Percentiles rank a stretch among this genome's conserved stretches.
These are phyloP conservation scores for Mus spretus DNA, from an alignment of 2,797 vertebrate species.

Conservation along the genomic window DNA sequence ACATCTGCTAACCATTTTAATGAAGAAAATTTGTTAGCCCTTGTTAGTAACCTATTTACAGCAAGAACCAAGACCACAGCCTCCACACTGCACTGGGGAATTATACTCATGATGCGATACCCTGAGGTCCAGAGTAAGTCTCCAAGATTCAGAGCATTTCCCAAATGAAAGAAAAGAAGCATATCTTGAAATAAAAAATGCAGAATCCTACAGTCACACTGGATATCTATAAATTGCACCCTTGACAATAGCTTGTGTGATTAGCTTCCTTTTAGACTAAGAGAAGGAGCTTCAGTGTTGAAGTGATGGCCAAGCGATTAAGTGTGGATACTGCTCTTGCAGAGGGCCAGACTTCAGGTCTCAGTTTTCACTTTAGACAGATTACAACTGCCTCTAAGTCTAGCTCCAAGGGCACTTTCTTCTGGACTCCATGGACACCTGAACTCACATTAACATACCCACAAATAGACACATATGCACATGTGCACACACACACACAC, in stretches of 20 bases:
- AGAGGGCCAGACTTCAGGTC: not conserved
- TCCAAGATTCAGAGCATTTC: not conserved
- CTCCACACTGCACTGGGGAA: conserved; percentile 86
- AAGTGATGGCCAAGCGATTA: too few species aligned
- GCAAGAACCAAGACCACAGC: conserved; percentile 87
- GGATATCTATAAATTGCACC: not conserved
- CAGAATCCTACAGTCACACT: not conserved
- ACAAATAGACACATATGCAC: too few species aligned
- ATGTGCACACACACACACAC: too few species aligned
- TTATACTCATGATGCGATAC: conserved; percentile 87
- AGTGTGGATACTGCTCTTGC: not conserved
- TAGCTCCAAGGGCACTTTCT: not conserved
- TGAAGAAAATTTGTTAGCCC: conserved; percentile 80
- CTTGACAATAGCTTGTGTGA: not conserved
- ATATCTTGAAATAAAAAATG: not conserved
- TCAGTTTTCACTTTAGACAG: too few species aligned
- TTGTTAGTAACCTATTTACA: conserved; percentile 85
- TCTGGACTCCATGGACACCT: too few species aligned
- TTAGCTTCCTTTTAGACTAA: not conserved
- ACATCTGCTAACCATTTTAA: conserved; percentile 82
- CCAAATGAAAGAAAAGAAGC: not conserved
- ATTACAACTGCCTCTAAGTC: not conserved
- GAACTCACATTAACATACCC: not conserved
- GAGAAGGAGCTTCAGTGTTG: not conserved
- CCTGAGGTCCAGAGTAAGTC: conserved; percentile 88